Base-by-base conservation (phyloP, 2,113 vertebrate genomes). In the Okapia johnstoni region DNA sequence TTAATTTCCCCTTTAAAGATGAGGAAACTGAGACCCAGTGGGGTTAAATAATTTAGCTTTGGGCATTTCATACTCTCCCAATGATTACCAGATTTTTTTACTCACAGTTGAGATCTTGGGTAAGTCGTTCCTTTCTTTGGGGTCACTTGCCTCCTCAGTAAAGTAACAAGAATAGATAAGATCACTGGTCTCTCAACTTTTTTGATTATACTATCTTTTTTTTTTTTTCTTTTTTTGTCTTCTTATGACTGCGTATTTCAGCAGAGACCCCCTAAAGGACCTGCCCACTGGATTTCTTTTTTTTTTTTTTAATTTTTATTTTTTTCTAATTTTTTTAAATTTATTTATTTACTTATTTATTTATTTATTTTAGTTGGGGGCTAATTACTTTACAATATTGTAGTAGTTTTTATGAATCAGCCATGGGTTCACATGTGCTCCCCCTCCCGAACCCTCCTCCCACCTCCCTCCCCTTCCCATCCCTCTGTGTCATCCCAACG, bases 211-310 rank as follows among this genome's bases (percentile, higher is more conserved):
- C 46, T 25, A 40, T 40, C 40, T n/a, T n/a, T n/a, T n/a, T n/a
- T n/a, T n/a, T n/a, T n/a, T n/a, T n/a, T n/a, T n/a, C n/a, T n/a
- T n/a, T n/a, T n/a, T n/a, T n/a, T 63, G 61, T 92, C 76, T 77
- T 55, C 81, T 93, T 96, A 92, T 87, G 94, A 91, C 93, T 95
- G 86, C 80, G 86, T 30, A 60, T 95, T 36, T 30, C 63, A 46
- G 61, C 79, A 36, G 60, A 91, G 7, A 16, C 6, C 60, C 55
- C 33, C 90, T 80, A 19, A 60, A 94, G 86, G 73, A 54, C 70
- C 46, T 58, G n/a, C 30, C 50, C 60, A 23, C 43, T 88, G 50
- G 66, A 26, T 85, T 88, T 73, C 55, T 83, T 93, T n/a, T n/a
- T n/a, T n/a, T n/a, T n/a, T n/a, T n/a, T n/a, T n/a, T n/a, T n/a